Evolutionary conservation across 2,113 vertebrate species (phyloP).

Genomic region (Xyrauchen texanus): DNA sequence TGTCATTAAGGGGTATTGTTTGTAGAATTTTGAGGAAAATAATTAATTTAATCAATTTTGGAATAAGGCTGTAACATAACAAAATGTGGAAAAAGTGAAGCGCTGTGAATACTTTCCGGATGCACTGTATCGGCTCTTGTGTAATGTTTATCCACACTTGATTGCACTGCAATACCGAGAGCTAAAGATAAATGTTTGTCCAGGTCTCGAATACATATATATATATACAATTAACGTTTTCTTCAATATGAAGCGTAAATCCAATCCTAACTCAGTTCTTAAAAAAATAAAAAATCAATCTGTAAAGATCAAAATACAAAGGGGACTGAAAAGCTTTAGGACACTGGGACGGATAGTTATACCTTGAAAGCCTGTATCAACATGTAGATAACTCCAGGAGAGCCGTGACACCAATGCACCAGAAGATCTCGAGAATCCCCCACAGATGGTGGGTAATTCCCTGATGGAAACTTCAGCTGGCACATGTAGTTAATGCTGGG

Average conservation of each 20-base stretch:
- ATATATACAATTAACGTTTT: no score
- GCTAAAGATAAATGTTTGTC: background rate
- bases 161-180: slow-evolving; percentile 32
- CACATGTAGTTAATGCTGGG: slow-evolving; percentile 91
- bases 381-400: slow-evolving; percentile 93
- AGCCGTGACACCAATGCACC: slow-evolving; percentile 95
- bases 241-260: no score
- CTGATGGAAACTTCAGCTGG: slow-evolving; percentile 84
- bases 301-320: background rate
- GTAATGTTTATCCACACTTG: slow-evolving; percentile 49
- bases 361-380: slow-evolving; percentile 93
- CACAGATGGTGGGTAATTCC: slow-evolving; percentile 90
- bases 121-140: background rate
- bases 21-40: no score
- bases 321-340: background rate
- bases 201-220: no score
- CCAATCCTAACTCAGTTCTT: no score
- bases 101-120: no score
- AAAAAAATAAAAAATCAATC: no score
- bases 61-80: no score
- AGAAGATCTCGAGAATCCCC: slow-evolving; percentile 87
- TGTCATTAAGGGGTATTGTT: no score
- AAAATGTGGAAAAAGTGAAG: no score
- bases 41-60: no score
- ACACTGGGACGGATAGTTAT: slow-evolving; percentile 2